A percentile compares a stretch with the other conserved stretches of the same genome.
Conservation (phyloP, 2,113 vertebrate species). For the Syngnathoides biaculeatus region DNA sequence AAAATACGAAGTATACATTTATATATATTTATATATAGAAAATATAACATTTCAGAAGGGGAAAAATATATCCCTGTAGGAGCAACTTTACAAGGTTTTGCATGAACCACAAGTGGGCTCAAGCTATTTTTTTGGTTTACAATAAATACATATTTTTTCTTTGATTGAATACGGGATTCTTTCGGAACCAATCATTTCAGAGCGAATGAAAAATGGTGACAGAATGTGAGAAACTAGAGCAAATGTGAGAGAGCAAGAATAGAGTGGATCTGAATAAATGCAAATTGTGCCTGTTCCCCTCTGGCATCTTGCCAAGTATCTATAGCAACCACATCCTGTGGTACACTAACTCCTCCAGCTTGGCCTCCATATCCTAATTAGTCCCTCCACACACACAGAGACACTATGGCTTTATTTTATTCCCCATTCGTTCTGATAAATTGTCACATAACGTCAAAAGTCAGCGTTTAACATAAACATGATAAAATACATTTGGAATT, state of each 20-base stretch:
- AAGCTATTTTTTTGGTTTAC: background rate
- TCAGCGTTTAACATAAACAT: background rate
- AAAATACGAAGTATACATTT: too few species aligned
- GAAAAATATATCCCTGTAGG: too few species aligned
- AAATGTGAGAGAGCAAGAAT: conserved; percentile 6
- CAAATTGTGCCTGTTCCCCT: conserved; percentile 61
- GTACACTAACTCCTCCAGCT: conserved; percentile 44
- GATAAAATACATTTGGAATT: background rate
- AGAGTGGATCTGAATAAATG: conserved; percentile 72
- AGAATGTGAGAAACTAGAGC: conserved; percentile 2
- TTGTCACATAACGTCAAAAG: conserved; percentile 24
- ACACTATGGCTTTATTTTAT: background rate
- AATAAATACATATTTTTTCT: background rate
- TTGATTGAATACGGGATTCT: background rate
- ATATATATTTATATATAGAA: too few species aligned
- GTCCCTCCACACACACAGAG: conserved; percentile 8
- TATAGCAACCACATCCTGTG: conserved; percentile 73
- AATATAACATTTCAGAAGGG: too few species aligned
- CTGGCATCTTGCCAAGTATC: conserved; percentile 69
- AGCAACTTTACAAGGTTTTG: background rate
- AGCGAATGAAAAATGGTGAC: background rate
- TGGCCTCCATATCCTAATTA: conserved; percentile 51
- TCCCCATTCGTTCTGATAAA: conserved; percentile 23
- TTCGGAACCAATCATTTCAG: too few species aligned
- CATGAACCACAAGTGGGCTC: too few species aligned